Evolutionary conservation across 2,113 vertebrate species (phyloP).

Genomic region (Puma concolor): DNA sequence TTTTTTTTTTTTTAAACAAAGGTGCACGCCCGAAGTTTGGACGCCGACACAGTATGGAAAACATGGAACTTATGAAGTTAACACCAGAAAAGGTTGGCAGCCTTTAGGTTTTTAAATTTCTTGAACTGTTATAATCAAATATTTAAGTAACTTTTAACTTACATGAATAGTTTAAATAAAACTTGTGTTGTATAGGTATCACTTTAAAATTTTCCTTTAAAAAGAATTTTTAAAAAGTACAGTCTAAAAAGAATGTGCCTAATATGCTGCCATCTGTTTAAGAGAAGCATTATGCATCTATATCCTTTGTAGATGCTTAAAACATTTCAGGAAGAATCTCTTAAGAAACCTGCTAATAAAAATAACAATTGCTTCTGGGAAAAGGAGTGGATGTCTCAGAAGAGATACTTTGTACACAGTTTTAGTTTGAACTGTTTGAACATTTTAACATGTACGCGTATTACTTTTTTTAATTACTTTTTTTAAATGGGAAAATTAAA

Average conservation of each 20-base stretch:
- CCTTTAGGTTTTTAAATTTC: constrained; percentile 68
- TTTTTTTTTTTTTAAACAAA: constrained; percentile 76
- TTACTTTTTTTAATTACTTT: neutral
- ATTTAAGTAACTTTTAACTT: constrained; percentile 38
- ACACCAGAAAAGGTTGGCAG: constrained; percentile 95
- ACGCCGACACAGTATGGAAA: constrained; percentile 97
- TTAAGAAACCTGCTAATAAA: neutral
- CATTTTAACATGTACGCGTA: constrained; percentile 11
- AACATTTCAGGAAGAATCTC: neutral
- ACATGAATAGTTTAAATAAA: constrained; percentile 28
- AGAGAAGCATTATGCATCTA: neutral
- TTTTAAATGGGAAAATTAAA: neutral
- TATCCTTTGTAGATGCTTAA: neutral
- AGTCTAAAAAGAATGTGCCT: neutral
- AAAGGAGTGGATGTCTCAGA: neutral
- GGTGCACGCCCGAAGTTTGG: constrained; percentile 90
- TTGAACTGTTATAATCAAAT: neutral
- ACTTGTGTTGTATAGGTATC: neutral
- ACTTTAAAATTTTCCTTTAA: constrained; percentile 37
- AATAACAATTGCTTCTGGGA: neutral
- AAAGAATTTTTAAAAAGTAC: neutral
- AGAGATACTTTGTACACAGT: neutral
- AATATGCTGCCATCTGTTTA: neutral
- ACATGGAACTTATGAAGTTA: constrained; percentile 97
- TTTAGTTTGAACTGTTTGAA: neutral